Conservation (phyloP, 1,140 invertebrate species). For the Brachionus plicatilis region DNA sequence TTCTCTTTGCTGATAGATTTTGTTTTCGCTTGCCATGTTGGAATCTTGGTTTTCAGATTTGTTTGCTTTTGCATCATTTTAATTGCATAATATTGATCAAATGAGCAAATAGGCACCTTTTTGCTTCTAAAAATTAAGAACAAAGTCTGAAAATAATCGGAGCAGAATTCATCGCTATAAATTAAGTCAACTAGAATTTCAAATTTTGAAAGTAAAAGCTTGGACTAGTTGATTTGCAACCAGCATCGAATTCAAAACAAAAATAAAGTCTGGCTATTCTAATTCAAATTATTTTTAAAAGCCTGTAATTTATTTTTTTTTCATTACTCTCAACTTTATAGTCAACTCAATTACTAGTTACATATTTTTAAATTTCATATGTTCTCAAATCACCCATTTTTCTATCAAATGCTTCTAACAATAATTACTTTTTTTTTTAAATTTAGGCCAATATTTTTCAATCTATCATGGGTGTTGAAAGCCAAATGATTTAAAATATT, state of each 20-base stretch:
- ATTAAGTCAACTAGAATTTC: not conserved
- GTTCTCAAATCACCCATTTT: not conserved
- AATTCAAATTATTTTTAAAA: constrained; percentile 2
- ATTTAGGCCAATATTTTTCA: constrained; percentile 10
- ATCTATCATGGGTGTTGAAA: not conserved
- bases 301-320: constrained; percentile 13
- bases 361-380: not conserved
- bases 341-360: constrained; percentile 26
- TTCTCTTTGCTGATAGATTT: not conserved
- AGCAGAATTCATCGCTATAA: constrained; percentile 13
- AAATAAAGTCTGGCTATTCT: not conserved
- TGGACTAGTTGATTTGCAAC: not conserved
- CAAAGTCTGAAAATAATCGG: constrained; percentile 7
- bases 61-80: constrained; percentile 32
- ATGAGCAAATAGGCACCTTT: not conserved
- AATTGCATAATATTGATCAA: not conserved
- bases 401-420: not conserved
- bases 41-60: not conserved
- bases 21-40: constrained; percentile 24
- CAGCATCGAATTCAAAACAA: not conserved
- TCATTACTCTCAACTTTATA: not conserved
- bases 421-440: not conserved
- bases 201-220: not conserved
- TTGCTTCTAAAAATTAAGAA: not conserved
- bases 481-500: not conserved